Conservation (phyloP, 2,113 vertebrate species). For the Phaethornis superciliosus region DNA sequence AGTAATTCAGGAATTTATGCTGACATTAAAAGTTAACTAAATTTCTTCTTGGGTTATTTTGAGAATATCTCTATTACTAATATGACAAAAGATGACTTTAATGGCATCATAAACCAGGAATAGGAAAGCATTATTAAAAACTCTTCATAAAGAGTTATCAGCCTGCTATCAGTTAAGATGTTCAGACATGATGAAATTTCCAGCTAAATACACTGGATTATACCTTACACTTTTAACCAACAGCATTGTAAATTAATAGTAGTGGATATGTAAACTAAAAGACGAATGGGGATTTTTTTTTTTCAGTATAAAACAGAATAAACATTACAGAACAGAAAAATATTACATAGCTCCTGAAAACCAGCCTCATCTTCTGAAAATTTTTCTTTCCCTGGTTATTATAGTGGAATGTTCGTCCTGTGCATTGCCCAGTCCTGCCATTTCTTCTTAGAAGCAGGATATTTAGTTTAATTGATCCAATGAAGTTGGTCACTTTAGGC, state of each 20-base stretch:
- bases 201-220: conserved; percentile 15
- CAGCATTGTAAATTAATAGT: conserved; percentile 4
- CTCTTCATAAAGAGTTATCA: conserved; percentile 65
- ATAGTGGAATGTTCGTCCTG: conserved; percentile 5
- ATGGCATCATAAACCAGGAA: conserved; percentile 70
- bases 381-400: conserved; percentile 20
- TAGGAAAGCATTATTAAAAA: conserved; percentile 69
- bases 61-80: conserved; percentile 61
- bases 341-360: conserved; percentile 29
- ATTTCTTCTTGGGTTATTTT: conserved; percentile 66
- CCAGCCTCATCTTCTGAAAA: conserved; percentile 12
- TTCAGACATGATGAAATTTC: conserved; percentile 63
- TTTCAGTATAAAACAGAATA: conserved; percentile 15
- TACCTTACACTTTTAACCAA: conserved; percentile 32
- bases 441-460: background rate
- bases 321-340: conserved; percentile 34
- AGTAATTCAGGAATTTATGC: conserved; percentile 61
- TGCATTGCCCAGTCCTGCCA: background rate
- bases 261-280: conserved; percentile 39
- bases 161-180: conserved; percentile 59
- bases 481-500: conserved; percentile 32
- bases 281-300: conserved; percentile 9
- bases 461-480: conserved; percentile 47
- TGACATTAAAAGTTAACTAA: conserved; percentile 69
- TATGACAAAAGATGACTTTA: conserved; percentile 71